Evolutionary conservation across 1,140 invertebrate species (phyloP), one percentile per base, ranked within the genome.

Genomic region (Achroia grisella): DNA sequence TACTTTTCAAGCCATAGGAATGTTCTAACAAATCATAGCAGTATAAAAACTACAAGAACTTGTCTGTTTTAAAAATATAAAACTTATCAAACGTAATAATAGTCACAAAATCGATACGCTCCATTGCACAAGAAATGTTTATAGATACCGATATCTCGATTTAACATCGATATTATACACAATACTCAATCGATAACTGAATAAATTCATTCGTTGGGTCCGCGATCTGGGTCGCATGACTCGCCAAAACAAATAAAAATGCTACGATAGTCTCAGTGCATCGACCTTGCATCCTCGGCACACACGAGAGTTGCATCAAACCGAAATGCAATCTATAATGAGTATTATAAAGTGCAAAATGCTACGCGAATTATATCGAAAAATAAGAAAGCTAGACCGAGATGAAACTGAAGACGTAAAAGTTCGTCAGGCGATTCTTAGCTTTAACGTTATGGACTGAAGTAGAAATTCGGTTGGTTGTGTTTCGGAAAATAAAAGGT

Each of bases 181-280:
- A 73, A 77, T 70, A 66, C 54, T 60, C 51, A 77, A 83, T 83
- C 79, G 79, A 83, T 83, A 77, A 55, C 64, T 66, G 76, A 79
- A 81, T 84, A 84, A 84, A 80, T 84, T 81, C 80, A 81, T 81
- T 81, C 75, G 56, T 29, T 46, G 58, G 54, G 61, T 56, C 58
- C 63, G 58, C 69, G 73, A 84, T 80, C 66, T 84, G 71, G 80
- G 80, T 81, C 79, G 79, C 57, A 64, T 71, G 71, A 72, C 66
- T 75, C 71, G 64, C 77, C 71, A 72, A 84, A 83, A 80, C 76
- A 79, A 83, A 83, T 79, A 83, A 81, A 81, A 81, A 76, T 79
- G 70, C 71, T 71, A 46, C 72, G 73, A 80, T 79, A 76, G 75
- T 56, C 55, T 34, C 71, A 48, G 79, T 76, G 69, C 80, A 80